Evolutionary conservation across 2,888 invertebrate species (phyloP).

Genomic region (Xanthorhoe designata): DNA sequence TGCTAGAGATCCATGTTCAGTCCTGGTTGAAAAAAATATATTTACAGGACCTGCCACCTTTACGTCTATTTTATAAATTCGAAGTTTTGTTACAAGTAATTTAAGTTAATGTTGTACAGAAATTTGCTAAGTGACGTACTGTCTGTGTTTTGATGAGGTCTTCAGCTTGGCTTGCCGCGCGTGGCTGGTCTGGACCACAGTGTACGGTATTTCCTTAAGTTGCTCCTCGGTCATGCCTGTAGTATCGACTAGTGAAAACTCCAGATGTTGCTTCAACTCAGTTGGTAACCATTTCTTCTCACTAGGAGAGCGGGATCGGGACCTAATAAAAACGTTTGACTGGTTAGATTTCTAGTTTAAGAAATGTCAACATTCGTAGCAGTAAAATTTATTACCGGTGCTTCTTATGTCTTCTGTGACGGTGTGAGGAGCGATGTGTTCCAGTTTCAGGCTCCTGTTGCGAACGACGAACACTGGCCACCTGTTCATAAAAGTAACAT

Average conservation of each 20-base stretch:
- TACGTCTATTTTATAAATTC: background rate
- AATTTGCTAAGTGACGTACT: slow-evolving; percentile 50
- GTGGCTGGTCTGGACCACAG: slow-evolving; percentile 91
- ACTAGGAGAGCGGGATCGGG: slow-evolving; percentile 89
- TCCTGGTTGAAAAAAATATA: slow-evolving; percentile 47
- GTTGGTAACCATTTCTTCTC: slow-evolving; percentile 90
- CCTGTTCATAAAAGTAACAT: slow-evolving; percentile 68
- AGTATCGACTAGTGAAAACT: slow-evolving; percentile 95
- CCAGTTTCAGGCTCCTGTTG: slow-evolving; percentile 79
- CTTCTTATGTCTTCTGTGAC: slow-evolving; percentile 85
- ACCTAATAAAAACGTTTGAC: slow-evolving; percentile 55
- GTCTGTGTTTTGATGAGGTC: slow-evolving; percentile 75
- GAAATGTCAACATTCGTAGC: background rate
- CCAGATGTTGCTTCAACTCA: slow-evolving; percentile 93
- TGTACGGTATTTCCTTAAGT: slow-evolving; percentile 94
- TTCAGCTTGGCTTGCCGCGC: slow-evolving; percentile 86
- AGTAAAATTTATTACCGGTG: slow-evolving; percentile 77
- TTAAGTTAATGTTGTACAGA: slow-evolving; percentile 38
- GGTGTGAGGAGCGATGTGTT: slow-evolving; percentile 85
- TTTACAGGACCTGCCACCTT: background rate
- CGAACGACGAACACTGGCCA: slow-evolving; percentile 89
- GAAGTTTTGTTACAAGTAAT: background rate
- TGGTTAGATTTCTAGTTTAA: background rate
- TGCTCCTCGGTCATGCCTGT: slow-evolving; percentile 95
- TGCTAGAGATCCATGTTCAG: slow-evolving; percentile 76